phyloP scores from a whole-genome alignment of 2,113 vertebrate species.

The Amphilophus citrinellus region DNA sequence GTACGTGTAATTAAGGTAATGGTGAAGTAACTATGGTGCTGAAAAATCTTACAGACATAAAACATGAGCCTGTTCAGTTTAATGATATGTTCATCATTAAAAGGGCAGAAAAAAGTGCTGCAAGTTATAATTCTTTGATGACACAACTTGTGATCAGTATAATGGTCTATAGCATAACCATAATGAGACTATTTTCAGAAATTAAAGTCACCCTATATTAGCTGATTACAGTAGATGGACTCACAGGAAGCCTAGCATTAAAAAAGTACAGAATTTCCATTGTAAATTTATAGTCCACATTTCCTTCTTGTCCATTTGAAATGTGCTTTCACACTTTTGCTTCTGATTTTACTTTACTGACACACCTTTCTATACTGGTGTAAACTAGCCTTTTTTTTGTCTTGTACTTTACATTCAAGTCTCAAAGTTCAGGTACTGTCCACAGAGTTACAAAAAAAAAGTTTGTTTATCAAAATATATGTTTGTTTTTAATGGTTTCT shows the following conservation, averaged over 20 bases:
- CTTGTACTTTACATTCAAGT: background rate
- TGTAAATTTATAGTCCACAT: background rate
- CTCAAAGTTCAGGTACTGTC: background rate
- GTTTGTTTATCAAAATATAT: background rate
- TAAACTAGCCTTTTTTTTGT: background rate
- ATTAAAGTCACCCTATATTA: background rate
- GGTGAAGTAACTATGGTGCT: conserved; percentile 38
- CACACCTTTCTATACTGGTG: background rate
- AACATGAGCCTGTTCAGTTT: conserved; percentile 18
- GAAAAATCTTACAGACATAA: conserved; percentile 25
- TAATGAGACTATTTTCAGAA: conserved; percentile 4
- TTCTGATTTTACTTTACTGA: background rate
- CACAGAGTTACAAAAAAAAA: background rate
- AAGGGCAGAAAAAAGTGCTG: conserved; percentile 23
- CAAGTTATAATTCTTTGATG: conserved; percentile 28
- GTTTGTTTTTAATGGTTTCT: background rate
- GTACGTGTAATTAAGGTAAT: conserved; percentile 57
- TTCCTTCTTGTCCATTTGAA: background rate
- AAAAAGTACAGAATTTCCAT: background rate
- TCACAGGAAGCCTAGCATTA: background rate
- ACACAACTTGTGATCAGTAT: conserved; percentile 21
- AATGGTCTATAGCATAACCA: background rate
- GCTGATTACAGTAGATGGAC: background rate
- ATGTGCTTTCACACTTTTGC: background rate
- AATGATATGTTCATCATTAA: conserved; percentile 23